Percentiles rank a stretch among this genome's conserved stretches.
phyloP scores from a whole-genome alignment of 2,113 vertebrate species.

The Sardina pilchardus region DNA sequence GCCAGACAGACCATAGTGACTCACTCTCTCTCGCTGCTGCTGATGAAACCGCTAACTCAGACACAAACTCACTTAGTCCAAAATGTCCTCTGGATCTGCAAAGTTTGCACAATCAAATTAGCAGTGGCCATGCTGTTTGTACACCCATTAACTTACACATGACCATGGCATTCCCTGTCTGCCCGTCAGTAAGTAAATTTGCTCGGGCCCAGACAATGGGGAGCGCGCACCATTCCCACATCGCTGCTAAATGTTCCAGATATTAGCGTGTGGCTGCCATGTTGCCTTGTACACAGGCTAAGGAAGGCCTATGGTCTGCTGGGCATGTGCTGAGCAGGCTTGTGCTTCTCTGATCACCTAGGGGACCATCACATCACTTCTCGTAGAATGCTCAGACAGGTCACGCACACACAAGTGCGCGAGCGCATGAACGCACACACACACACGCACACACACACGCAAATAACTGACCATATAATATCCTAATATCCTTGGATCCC shows the following conservation, averaged over 20 bases:
- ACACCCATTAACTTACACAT: background rate
- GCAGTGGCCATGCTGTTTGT: background rate
- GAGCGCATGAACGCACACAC: background rate
- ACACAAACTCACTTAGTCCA: background rate
- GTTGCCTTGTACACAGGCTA: background rate
- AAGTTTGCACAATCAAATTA: conserved; percentile 7
- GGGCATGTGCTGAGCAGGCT: background rate
- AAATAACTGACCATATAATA: too few relatives aligned
- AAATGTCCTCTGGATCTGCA: background rate
- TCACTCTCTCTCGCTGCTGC: background rate
- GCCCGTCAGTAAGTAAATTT: background rate
- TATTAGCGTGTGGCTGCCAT: background rate
- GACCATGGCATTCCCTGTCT: conserved; percentile 2
- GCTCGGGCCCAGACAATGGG: background rate
- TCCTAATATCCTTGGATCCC: too few relatives aligned
- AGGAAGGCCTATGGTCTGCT: background rate
- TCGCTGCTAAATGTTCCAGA: background rate
- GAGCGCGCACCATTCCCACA: background rate
- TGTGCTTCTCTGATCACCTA: background rate
- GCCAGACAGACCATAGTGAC: background rate
- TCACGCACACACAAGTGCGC: background rate
- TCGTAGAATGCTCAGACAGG: background rate
- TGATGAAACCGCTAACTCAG: background rate
- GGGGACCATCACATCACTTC: background rate
- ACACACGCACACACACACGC: conserved; percentile 10